These are phyloP conservation scores for Triplophysa rosa DNA, from an alignment of 2,113 vertebrate genomes.

Conservation along the genomic window DNA sequence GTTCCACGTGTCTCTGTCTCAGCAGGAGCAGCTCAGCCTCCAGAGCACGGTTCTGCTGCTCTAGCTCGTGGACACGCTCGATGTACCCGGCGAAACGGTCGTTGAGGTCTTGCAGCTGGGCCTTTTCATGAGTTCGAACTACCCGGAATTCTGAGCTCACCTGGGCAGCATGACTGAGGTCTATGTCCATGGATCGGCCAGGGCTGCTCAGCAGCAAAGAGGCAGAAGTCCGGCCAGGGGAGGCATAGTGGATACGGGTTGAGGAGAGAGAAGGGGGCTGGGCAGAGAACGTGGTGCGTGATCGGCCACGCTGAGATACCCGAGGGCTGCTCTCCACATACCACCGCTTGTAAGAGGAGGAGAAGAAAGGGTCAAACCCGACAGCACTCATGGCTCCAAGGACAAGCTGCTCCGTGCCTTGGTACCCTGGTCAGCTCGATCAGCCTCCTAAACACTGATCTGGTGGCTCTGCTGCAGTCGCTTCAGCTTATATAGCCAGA, in stretches of 20 bases:
- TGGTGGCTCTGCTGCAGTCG: constrained; percentile 68
- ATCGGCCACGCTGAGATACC: constrained; percentile 62
- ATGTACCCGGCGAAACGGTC: constrained; percentile 78
- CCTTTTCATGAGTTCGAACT: constrained; percentile 68
- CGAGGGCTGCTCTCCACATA: constrained; percentile 68
- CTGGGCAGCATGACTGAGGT: constrained; percentile 73
- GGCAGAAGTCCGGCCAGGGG: constrained; percentile 61
- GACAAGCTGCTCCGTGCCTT: constrained; percentile 61
- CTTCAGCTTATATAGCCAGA: constrained; percentile 67
- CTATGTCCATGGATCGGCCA: constrained; percentile 63
- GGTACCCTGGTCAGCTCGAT: constrained; percentile 48
- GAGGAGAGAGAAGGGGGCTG: constrained; percentile 64
- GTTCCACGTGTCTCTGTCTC: constrained; percentile 81
- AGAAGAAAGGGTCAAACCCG: constrained; percentile 72
- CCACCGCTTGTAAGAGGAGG: constrained; percentile 84
- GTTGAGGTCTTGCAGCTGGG: constrained; percentile 77
- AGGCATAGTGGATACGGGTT: constrained; percentile 67
- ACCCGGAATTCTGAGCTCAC: constrained; percentile 67
- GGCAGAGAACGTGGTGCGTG: constrained; percentile 67
- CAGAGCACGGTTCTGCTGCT: constrained; percentile 72
- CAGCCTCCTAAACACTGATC: constrained; percentile 60
- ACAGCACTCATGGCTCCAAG: constrained; percentile 68
- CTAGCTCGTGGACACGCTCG: constrained; percentile 74
- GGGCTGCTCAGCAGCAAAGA: constrained; percentile 55
- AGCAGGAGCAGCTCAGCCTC: constrained; percentile 63